Evolutionary conservation across 2,888 invertebrate genomes (phyloP), one percentile per base, ranked within the genome.

Genomic region (Mesorhabditis belari): DNA sequence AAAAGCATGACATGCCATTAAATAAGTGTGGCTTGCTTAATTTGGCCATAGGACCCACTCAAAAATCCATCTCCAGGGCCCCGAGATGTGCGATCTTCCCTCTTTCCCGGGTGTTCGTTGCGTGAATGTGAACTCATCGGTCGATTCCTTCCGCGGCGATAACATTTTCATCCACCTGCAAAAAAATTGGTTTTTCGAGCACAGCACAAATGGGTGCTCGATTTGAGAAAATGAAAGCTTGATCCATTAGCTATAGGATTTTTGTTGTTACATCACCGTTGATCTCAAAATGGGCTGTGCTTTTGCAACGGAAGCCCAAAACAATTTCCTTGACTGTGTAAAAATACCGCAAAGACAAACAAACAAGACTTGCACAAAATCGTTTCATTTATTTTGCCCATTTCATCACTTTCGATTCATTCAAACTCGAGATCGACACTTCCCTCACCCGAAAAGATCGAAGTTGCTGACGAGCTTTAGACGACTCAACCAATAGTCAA

Each of bases 61-160:
- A 59, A 21, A 23, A 5, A 23, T 5, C 56, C n/a, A 44, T n/a
- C 65, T 65, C 23, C 60, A 69, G 67, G 69, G 1, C 51, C 71
- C 71, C n/a, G 71, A 71, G 49, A 60, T 65, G 57, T 71, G 71
- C 56, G 65, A 69, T 21, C 64, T 71, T 35, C 71, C 71, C 0
- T 24, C 56, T 3, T 67, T 71, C 53, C 67, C 69, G 6, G 71
- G 71, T 27, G 28, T 71, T 9, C 60, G 62, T 9, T 71, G 71
- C 35, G 64, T 62, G 23, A 71, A 71, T 57, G 69, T 66, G 56
- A 62, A 58, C 4, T 58, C 62, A 51, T 59, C 62, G 23, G 68
- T 62, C 53, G 65, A 64, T 29, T 65, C 67, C 2, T 69, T 67
- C 25, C 57, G 64, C 25, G 12, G 12, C 12, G 12, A 9, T 9